phyloP scores from a whole-genome alignment of 1,140 invertebrate species.

The Mamestra configurata region DNA sequence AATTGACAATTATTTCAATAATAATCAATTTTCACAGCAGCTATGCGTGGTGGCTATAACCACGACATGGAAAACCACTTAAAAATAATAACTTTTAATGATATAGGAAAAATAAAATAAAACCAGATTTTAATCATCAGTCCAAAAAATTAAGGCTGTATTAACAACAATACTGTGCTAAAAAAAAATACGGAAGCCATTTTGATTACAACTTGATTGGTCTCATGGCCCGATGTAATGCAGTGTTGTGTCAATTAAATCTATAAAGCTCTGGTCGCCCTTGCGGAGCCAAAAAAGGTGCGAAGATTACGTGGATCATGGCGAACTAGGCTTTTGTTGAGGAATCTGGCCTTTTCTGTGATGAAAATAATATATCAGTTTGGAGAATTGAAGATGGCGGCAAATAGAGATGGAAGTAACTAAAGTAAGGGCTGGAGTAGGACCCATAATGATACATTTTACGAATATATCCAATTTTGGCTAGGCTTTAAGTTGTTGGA shows the following conservation, averaged over 20 bases:
- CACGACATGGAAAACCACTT: background rate
- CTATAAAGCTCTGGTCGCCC: background rate
- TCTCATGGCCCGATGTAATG: background rate
- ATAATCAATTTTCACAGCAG: no score
- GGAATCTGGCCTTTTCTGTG: background rate
- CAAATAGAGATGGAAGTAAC: no score
- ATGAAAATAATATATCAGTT: slow-evolving; percentile 14
- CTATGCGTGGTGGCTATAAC: no score
- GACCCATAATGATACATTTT: no score
- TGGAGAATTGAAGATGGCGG: no score
- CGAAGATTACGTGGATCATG: slow-evolving; percentile 36
- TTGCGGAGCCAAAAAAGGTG: slow-evolving; percentile 24
- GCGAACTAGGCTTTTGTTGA: background rate
- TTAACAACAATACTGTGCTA: slow-evolving; percentile 8
- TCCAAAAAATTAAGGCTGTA: slow-evolving; percentile 7
- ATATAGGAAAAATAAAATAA: background rate
- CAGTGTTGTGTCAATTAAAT: slow-evolving; percentile 3
- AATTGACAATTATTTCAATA: no score
- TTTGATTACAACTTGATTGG: slow-evolving; percentile 10
- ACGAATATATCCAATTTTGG: no score
- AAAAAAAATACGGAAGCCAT: slow-evolving; percentile 43
- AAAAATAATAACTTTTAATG: background rate
- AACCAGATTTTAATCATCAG: slow-evolving; percentile 8
- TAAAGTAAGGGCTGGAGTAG: no score
- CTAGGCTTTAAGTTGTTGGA: no score